Conservation (phyloP, 2,797 vertebrate genomes). For the Monodelphis domestica region DNA sequence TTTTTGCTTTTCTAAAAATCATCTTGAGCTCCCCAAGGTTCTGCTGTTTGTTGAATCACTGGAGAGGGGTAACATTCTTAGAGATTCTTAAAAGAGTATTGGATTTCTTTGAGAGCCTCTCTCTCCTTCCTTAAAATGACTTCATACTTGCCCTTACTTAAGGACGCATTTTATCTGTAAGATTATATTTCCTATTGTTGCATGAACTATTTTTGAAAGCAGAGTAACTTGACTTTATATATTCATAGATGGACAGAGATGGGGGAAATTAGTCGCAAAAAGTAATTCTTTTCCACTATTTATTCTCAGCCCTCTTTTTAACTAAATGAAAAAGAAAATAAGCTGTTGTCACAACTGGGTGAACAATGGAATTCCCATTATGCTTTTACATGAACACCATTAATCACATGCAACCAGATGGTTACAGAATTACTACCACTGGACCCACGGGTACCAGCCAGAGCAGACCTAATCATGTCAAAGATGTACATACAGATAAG, state of each 20-base stretch:
- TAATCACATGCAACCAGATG: conserved; percentile 70
- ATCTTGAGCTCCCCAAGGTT: conserved; percentile 40
- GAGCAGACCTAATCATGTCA: conserved; percentile 50
- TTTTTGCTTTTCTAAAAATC: conserved; percentile 49
- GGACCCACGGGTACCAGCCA: conserved; percentile 69
- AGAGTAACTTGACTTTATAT: conserved; percentile 61
- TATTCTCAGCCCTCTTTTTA: conserved; percentile 63
- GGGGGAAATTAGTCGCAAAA: conserved; percentile 29
- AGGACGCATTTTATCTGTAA: conserved; percentile 55
- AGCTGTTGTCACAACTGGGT: conserved; percentile 54
- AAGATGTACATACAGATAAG: conserved; percentile 53
- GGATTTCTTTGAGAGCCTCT: conserved; percentile 34
- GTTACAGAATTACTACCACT: conserved; percentile 57
- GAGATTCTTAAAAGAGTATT: conserved; percentile 50
- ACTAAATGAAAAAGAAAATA: conserved; percentile 2
- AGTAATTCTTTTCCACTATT: conserved; percentile 32
- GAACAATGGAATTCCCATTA: conserved; percentile 63
- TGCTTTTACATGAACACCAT: conserved; percentile 61
- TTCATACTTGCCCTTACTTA: conserved; percentile 66
- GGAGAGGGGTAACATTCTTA: conserved; percentile 56
- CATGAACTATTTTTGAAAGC: conserved; percentile 46
- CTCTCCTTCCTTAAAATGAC: background rate
- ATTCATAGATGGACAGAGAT: conserved; percentile 31
- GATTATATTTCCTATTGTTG: conserved; percentile 52
- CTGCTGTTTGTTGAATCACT: background rate